Evolutionary conservation across 2,113 vertebrate genomes (phyloP), one percentile per base, ranked within the genome.

Genomic region (Equus przewalskii): DNA sequence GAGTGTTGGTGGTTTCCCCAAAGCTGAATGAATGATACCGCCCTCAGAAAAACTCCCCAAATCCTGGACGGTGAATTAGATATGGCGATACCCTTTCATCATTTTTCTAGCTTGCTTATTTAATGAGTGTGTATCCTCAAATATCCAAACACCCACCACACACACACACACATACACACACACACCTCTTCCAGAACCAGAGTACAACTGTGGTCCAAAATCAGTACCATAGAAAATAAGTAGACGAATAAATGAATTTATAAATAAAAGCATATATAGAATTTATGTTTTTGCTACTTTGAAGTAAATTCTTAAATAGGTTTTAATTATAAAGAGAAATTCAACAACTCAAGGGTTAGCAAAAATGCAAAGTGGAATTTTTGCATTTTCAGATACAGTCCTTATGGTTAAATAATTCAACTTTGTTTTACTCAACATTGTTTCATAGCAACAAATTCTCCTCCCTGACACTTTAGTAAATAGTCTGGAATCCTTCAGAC

Each of bases 371-470:
- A 94, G 36, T 78, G 44, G 65, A 94, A 78, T 78, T 87, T 97
- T 75, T 78, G 22, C 92, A 26, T 76, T 95, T 97, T 92, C 44
- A 96, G 89, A 89, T 49, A 80, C 36, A 89, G 81, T 41, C 54
- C 44, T 96, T 97, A 94, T 98, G 92, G 86, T 96, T 89, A 97
- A 97, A 93, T 93, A 92, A 96, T 97, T 97, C 58, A 89, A 30
- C 79, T 96, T 97, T 97, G 95, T 89, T 98, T 97, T 83, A 86
- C 22, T 87, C 94, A 96, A 92, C 96, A 92, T 92, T 94, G 97
- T 97, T 96, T 97, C 96, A 87, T 98, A 97, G 96, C 95, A 97
- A 98, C 97, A 93, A 49, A 90, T 91, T 95, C 51, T 67, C 12
- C 33, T 79, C 56, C 49, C 76, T 96, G 87, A 44, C 62, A 86